These are phyloP conservation scores for Sarcoramphus papa DNA, from an alignment of 2,797 vertebrate genomes.

Conservation along the genomic window DNA sequence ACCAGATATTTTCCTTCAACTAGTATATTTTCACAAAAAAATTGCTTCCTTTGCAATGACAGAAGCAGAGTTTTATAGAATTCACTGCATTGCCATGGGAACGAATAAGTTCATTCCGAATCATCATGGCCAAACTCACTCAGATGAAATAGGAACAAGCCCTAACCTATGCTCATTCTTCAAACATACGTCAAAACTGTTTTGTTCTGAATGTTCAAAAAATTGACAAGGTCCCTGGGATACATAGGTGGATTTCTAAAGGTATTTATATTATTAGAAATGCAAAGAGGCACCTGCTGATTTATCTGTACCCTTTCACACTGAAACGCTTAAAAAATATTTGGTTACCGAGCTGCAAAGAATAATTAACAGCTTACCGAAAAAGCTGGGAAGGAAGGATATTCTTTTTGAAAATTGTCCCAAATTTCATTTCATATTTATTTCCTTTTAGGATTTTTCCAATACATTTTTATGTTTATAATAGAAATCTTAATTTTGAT, in stretches of 20 bases:
- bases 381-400: not conserved
- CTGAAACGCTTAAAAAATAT: not conserved
- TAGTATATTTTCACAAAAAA: not conserved
- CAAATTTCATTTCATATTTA: not conserved
- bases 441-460: not conserved
- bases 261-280: conserved; percentile 32
- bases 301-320: not conserved
- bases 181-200: conserved; percentile 23
- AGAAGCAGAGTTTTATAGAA: conserved; percentile 16
- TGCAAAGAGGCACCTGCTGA: not conserved
- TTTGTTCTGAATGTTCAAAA: conserved; percentile 41
- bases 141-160: conserved; percentile 47
- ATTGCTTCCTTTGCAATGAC: conserved; percentile 17
- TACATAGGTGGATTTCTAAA: not conserved
- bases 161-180: conserved; percentile 51
- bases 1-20: conserved; percentile 27
- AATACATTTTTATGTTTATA: not conserved
- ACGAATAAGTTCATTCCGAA: conserved; percentile 23
- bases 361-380: not conserved
- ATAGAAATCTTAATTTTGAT: not conserved
- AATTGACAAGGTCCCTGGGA: conserved; percentile 11
- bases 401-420: not conserved
- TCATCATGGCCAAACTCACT: conserved; percentile 34
- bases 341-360: not conserved
- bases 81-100: conserved; percentile 50